Evolutionary conservation across 2,113 vertebrate species (phyloP).

Genomic region (Ceyx melanurus): DNA sequence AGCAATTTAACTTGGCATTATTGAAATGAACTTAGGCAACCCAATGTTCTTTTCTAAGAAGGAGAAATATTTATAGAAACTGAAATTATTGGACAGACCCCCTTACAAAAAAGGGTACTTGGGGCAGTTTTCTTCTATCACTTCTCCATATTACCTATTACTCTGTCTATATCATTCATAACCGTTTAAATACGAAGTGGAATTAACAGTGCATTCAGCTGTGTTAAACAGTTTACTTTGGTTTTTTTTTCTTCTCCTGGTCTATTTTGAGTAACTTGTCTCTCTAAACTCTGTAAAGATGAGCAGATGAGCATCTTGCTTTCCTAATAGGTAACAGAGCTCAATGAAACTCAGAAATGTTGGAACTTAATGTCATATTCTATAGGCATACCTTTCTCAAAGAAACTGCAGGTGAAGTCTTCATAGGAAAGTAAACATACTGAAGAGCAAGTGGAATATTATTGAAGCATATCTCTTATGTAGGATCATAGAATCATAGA

Average conservation of each 20-base stretch:
- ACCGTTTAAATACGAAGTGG: neutral
- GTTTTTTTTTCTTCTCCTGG: neutral
- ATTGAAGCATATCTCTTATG: neutral
- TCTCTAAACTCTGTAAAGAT: neutral
- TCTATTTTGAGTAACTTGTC: neutral
- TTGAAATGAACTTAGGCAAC: neutral
- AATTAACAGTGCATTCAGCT: neutral
- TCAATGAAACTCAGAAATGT: neutral
- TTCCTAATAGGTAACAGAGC: neutral
- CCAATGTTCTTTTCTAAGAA: neutral
- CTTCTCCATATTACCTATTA: neutral
- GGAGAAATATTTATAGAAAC: neutral
- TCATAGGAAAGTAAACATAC: neutral
- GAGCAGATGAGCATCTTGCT: neutral
- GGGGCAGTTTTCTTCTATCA: fast-evolving
- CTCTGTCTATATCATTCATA: neutral
- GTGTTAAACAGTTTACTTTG: neutral
- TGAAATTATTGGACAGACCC: neutral
- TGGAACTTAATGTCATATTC: neutral
- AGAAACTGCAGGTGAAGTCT: neutral
- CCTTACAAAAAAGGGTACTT: neutral
- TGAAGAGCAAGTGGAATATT: neutral
- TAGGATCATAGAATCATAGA: neutral
- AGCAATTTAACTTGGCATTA: neutral
- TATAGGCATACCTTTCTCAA: neutral